These are phyloP conservation scores for Accipiter virgatus DNA, from an alignment of 2,113 vertebrate species.

Conservation along the genomic window DNA sequence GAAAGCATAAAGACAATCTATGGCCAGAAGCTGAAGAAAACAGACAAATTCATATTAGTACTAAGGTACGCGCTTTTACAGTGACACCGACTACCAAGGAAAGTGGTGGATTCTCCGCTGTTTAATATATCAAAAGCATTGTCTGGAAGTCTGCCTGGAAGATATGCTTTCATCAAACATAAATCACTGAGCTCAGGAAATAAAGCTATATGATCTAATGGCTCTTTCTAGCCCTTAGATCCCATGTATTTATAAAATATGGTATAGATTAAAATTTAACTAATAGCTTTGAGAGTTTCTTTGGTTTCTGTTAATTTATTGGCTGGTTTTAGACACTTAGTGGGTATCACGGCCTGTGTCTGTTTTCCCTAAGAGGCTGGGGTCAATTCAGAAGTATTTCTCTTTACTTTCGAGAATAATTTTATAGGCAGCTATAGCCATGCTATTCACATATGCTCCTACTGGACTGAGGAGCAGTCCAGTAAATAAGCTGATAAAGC, in stretches of 20 bases:
- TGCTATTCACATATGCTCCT: neutral
- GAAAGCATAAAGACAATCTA: neutral
- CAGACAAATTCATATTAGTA: neutral
- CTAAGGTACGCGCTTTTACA: neutral
- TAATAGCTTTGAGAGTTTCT: conserved; percentile 37
- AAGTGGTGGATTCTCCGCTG: neutral
- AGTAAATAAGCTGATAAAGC: neutral
- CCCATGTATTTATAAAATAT: conserved; percentile 19
- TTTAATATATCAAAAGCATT: neutral
- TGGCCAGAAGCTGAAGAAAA: neutral
- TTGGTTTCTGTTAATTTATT: conserved; percentile 40
- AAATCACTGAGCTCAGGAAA: conserved; percentile 17
- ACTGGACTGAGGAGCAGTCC: neutral
- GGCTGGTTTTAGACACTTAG: neutral
- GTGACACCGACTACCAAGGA: neutral
- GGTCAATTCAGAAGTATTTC: neutral
- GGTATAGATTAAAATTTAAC: conserved; percentile 17
- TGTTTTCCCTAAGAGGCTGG: neutral
- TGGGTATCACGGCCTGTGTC: neutral
- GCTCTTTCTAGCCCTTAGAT: neutral
- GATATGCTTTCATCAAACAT: neutral
- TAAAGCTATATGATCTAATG: conserved; percentile 21
- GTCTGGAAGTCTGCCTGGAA: conserved; percentile 15
- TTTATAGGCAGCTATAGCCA: neutral
- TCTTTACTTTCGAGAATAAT: neutral